phyloP scores from a whole-genome alignment of 2,888 invertebrate species.

The Drosophila emarginata region DNA sequence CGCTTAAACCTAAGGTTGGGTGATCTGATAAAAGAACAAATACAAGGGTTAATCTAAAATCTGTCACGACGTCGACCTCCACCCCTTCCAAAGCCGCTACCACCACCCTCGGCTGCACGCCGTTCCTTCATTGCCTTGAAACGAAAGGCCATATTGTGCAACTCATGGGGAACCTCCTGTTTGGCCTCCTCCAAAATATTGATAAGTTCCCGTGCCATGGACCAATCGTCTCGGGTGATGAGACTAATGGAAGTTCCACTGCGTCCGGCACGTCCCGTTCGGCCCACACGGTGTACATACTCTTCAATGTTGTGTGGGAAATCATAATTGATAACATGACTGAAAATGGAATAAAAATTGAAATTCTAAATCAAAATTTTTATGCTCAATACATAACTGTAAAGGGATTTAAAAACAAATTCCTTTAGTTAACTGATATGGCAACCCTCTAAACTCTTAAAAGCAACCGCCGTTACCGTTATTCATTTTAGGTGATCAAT shows the following conservation, averaged over 20 bases:
- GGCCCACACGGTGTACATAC: conserved; percentile 95
- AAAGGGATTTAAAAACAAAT: too few species aligned
- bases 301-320: conserved; percentile 97
- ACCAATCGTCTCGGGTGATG: conserved; percentile 92
- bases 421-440: too few species aligned
- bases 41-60: conserved; percentile 37
- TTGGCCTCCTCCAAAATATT: conserved; percentile 93
- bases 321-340: conserved; percentile 94
- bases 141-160: conserved; percentile 89
- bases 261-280: conserved; percentile 96
- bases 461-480: too few species aligned
- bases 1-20: conserved; percentile 17
- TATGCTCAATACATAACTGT: too few species aligned
- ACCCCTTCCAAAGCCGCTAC: conserved; percentile 33
- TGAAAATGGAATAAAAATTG: conserved; percentile 30
- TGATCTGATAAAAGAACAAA: conserved; percentile 13
- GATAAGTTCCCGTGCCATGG: conserved; percentile 90
- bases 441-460: too few species aligned
- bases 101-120: conserved; percentile 83
- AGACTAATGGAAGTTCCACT: conserved; percentile 92
- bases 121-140: conserved; percentile 87
- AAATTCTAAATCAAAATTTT: too few species aligned
- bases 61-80: conserved; percentile 53
- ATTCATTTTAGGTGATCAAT: too few species aligned
- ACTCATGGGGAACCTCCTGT: conserved; percentile 91